phyloP scores from a whole-genome alignment of 2,888 invertebrate genomes.

The Pogonocherus hispidulus region DNA sequence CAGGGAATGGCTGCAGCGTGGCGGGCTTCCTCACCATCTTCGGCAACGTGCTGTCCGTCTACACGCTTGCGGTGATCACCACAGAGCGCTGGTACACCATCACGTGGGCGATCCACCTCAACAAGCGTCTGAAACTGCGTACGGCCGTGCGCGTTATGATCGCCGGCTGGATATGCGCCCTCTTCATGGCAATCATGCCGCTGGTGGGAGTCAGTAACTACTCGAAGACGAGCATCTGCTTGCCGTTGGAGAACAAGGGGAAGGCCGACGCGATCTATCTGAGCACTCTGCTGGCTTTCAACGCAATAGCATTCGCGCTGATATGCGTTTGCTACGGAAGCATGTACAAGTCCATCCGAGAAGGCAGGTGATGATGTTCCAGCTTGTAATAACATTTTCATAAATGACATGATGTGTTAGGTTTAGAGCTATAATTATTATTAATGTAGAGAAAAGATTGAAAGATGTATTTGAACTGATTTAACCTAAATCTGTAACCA shows the following conservation, averaged over 20 bases:
- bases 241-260: conserved; percentile 74
- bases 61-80: conserved; percentile 77
- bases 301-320: conserved; percentile 75
- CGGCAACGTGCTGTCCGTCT: conserved; percentile 76
- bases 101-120: conserved; percentile 75
- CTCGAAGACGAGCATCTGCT: conserved; percentile 77
- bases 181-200: conserved; percentile 74
- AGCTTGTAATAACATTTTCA: not conserved
- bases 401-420: no score
- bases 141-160: conserved; percentile 74
- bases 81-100: conserved; percentile 75
- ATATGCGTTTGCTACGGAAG: conserved; percentile 76
- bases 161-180: conserved; percentile 73
- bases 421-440: no score
- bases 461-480: no score
- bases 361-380: conserved; percentile 51
- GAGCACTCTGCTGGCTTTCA: conserved; percentile 72
- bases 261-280: conserved; percentile 72
- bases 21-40: conserved; percentile 78
- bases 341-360: conserved; percentile 74
- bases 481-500: no score
- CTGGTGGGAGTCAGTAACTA: conserved; percentile 76
- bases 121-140: conserved; percentile 73
- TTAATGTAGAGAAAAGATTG: no score
- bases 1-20: conserved; percentile 74